Conservation (phyloP, 1,140 invertebrate species). For the Zaprionus camerounensis region DNA sequence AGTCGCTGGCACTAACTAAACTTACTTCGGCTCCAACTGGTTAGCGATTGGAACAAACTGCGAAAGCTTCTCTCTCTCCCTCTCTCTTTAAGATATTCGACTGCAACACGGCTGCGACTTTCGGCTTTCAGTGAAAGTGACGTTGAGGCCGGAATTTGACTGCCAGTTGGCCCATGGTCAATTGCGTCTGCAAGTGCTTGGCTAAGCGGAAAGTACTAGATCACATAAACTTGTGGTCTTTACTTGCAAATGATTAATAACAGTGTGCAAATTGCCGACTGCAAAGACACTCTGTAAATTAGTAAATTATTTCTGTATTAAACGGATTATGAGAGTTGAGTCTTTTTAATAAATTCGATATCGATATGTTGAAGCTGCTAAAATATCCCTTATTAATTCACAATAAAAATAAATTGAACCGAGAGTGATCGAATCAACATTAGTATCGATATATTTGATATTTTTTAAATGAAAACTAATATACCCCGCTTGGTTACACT, state of each 20-base stretch:
- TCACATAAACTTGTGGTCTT: conserved; percentile 8
- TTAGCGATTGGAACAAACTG: background rate
- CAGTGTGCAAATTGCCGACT: background rate
- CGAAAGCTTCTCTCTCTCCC: conserved; percentile 36
- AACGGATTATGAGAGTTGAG: background rate
- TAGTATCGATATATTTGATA: background rate
- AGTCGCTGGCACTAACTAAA: conserved; percentile 51
- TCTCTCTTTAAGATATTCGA: conserved; percentile 32
- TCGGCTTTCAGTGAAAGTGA: conserved; percentile 64
- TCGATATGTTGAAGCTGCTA: no score
- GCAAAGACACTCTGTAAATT: conserved; percentile 1
- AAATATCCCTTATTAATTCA: no score
- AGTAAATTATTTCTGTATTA: background rate
- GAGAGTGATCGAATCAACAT: no score
- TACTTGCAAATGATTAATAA: conserved; percentile 13
- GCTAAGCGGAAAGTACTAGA: conserved; percentile 58
- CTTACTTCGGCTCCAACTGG: background rate
- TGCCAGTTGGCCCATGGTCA: conserved; percentile 34
- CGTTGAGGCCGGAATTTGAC: conserved; percentile 21
- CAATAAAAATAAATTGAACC: no score
- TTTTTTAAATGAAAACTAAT: background rate
- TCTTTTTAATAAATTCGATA: background rate
- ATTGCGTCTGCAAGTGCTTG: conserved; percentile 45
- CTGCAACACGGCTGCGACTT: conserved; percentile 35
- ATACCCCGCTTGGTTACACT: background rate